Evolutionary conservation across 2,113 vertebrate species (phyloP), one percentile per base, ranked within the genome.

Genomic region (Oryzias curvinotus): DNA sequence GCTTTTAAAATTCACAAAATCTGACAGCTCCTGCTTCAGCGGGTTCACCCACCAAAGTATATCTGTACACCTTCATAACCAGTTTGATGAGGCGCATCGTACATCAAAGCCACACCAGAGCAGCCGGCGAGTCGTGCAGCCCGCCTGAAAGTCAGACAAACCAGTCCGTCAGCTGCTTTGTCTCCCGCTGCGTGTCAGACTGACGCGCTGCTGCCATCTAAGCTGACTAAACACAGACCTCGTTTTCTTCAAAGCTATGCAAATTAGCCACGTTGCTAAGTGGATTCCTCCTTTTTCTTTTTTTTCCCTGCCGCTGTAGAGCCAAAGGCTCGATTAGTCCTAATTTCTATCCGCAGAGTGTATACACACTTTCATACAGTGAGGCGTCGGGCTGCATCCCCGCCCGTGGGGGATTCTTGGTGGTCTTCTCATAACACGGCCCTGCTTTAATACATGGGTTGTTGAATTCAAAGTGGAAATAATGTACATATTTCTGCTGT

Each of bases 181-280:
- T 48, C 69, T 59, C 74, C 77, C 26, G 54, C 75, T 61, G 77
- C 44, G 82, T 57, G 72, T 81, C 80, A 81, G 80, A 70, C 75
- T 73, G 65, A 81, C 65, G 76, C 19, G 73, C 68, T 71, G 71
- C 72, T 68, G 70, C 67, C 74, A 79, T 84, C 76, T 52, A 68
- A 81, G 78, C 71, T 76, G 72, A 73, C 83, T 75, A 74, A 82
- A 85, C 72, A 64, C 72, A 73, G 54, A 67, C 53, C 68, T 57
- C 3, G 6, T 79, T 74, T 70, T 80, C 80, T 82, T 87, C 77
- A 88, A 88, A 85, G 80, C 68, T 71, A 85, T 87, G 83, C 77
- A 82, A 84, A 85, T 85, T 77, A 87, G 82, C 83, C 80, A 84
- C 77, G 65, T 75, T 82, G 84, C 77, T 85, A 83, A 81, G 66